A percentile compares a stretch with the other conserved stretches of the same genome.
These are phyloP conservation scores for Erythrocercus mccallii DNA, from an alignment of 2,113 vertebrate genomes.

Conservation along the genomic window DNA sequence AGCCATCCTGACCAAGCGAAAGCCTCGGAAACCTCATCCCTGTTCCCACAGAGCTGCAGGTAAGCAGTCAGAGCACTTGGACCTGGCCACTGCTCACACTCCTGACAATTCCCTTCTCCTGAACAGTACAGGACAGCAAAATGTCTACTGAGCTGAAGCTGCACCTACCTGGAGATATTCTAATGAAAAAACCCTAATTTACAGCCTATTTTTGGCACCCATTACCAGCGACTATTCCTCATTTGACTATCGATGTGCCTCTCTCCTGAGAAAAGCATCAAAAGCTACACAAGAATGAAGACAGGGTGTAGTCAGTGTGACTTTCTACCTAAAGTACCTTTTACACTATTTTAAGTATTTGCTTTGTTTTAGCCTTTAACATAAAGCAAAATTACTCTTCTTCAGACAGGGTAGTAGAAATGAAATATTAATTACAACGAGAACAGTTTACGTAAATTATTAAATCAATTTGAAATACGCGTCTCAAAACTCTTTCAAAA, in stretches of 20 bases:
- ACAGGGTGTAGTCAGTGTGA: background rate
- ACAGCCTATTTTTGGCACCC: background rate
- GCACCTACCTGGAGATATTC: background rate
- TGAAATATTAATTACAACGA: background rate
- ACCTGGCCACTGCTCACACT: background rate
- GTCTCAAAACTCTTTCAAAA: background rate
- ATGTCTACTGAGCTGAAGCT: accelerated
- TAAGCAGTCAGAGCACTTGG: accelerated
- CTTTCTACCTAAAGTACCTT: background rate
- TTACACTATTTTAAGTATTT: background rate
- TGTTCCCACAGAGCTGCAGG: no score
- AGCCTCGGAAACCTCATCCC: background rate
- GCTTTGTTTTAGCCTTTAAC: background rate
- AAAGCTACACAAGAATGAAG: background rate
- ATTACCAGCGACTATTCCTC: background rate
- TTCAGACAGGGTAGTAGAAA: background rate
- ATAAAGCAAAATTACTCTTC: background rate
- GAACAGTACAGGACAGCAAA: background rate
- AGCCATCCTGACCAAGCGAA: background rate
- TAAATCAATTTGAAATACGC: background rate
- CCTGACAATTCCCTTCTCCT: background rate
- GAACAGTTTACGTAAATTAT: background rate
- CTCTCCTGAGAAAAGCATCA: background rate
- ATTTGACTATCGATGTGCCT: accelerated
- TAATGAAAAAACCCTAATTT: background rate